phyloP scores from a whole-genome alignment of 2,113 vertebrate genomes.

The Lepisosteus osseus region DNA sequence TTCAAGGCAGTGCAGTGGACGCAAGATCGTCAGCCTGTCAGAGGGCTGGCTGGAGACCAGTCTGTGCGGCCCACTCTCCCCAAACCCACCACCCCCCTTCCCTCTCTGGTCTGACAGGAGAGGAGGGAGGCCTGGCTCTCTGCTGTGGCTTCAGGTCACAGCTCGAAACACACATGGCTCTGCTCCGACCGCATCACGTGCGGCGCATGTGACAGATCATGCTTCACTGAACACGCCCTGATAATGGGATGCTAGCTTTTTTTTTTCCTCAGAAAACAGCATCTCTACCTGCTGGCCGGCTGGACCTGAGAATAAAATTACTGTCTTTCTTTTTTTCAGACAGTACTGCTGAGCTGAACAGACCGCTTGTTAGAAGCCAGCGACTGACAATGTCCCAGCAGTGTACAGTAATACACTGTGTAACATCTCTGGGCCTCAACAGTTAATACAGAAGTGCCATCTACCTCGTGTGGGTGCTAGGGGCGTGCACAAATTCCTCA shows the following conservation, averaged over 20 bases:
- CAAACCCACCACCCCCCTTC: not conserved
- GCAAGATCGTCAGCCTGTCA: too few species aligned
- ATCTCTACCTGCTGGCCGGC: conserved; percentile 50
- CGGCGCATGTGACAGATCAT: conserved; percentile 7
- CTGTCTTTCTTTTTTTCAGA: not conserved
- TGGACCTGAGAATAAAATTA: not conserved
- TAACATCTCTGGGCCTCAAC: too few species aligned
- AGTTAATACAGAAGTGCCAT: too few species aligned
- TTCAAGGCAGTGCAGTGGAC: too few species aligned
- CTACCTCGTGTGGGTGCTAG: too few species aligned
- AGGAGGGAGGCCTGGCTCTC: not conserved
- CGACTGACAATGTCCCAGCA: too few species aligned
- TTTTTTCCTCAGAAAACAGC: conserved; percentile 20
- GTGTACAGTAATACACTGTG: too few species aligned
- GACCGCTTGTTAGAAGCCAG: too few species aligned
- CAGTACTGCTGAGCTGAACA: too few species aligned
- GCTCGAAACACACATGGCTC: not conserved
- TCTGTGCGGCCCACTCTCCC: not conserved
- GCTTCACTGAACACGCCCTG: not conserved
- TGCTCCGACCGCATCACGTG: conserved; percentile 13
- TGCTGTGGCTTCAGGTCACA: not conserved
- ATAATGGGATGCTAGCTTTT: too few species aligned
- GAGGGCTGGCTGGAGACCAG: too few species aligned
- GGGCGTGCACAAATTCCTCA: too few species aligned
- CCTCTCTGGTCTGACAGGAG: not conserved